Evolutionary conservation across 1,140 invertebrate genomes (phyloP).

Genomic region (Branchinecta lindahli): DNA sequence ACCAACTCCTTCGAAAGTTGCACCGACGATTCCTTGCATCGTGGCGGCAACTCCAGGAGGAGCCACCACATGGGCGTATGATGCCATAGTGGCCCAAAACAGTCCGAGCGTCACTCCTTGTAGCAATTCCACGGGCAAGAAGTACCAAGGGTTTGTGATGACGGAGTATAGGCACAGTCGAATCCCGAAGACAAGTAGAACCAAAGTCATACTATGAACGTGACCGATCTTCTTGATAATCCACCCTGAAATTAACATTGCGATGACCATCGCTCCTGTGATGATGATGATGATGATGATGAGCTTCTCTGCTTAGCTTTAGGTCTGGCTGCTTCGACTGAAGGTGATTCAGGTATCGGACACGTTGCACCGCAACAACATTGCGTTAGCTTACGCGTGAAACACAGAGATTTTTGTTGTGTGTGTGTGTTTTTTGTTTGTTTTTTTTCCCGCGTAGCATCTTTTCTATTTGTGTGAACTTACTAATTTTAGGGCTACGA

Average conservation of each 20-base stretch:
- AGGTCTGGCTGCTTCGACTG: not conserved
- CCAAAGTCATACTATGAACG: constrained; percentile 58
- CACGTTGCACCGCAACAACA: too few species aligned
- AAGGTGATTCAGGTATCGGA: constrained; percentile 12
- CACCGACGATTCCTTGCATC: constrained; percentile 64
- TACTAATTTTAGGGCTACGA: too few species aligned
- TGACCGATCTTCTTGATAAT: constrained; percentile 70
- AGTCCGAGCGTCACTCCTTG: constrained; percentile 41
- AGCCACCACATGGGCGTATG: constrained; percentile 67
- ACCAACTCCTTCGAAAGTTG: constrained; percentile 69
- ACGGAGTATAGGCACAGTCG: constrained; percentile 69
- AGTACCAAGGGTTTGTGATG: constrained; percentile 58
- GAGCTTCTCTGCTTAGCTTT: not conserved
- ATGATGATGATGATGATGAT: not conserved
- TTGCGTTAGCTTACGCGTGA: too few species aligned
- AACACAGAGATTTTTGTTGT: too few species aligned
- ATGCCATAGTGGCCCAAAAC: constrained; percentile 49
- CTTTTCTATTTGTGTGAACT: too few species aligned
- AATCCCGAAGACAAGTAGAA: constrained; percentile 53
- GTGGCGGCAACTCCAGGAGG: constrained; percentile 73
- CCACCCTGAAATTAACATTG: constrained; percentile 36
- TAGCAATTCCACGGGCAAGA: constrained; percentile 64
- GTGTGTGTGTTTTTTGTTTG: too few species aligned
- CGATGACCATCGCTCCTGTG: too few species aligned
- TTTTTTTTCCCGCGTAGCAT: too few species aligned